Conservation (phyloP, 2,888 invertebrate species). For the Amphiduros pacificus region DNA sequence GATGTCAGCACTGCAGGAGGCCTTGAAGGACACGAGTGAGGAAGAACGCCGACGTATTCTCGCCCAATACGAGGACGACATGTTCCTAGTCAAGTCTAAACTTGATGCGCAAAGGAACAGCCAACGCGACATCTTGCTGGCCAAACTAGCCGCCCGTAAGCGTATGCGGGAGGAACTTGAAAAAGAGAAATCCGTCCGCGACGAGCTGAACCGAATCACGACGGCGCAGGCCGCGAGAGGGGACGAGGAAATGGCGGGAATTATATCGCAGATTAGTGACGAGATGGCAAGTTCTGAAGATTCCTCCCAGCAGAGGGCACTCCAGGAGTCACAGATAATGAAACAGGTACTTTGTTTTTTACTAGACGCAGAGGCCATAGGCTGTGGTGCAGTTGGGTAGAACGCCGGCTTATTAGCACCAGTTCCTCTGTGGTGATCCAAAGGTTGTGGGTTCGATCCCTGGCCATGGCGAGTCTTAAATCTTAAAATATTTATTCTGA, state of each 20-base stretch:
- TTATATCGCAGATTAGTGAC: slow-evolving; percentile 44
- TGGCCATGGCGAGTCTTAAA: no score
- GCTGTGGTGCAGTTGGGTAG: no score
- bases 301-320: slow-evolving; percentile 30
- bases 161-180: slow-evolving; percentile 49
- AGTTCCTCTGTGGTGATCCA: no score
- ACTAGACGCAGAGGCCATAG: no score
- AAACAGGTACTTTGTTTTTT: no score
- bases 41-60: slow-evolving; percentile 44
- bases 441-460: no score
- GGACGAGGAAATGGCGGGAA: slow-evolving; percentile 44
- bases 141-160: slow-evolving; percentile 51
- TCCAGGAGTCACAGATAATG: slow-evolving; percentile 40
- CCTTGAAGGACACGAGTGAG: slow-evolving; percentile 35
- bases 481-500: no score
- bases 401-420: no score
- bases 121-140: slow-evolving; percentile 45
- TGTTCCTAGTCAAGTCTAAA: slow-evolving; percentile 20
- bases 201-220: slow-evolving; percentile 50
- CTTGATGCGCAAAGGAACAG: slow-evolving; percentile 33
- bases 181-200: slow-evolving; percentile 46
- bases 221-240: slow-evolving; percentile 46
- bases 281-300: slow-evolving; percentile 38
- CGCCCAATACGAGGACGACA: slow-evolving; percentile 35
- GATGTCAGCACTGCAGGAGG: slow-evolving; percentile 37